These are phyloP conservation scores for Pipistrellus pygmaeus DNA, from an alignment of 2,797 vertebrate species.

Conservation along the genomic window DNA sequence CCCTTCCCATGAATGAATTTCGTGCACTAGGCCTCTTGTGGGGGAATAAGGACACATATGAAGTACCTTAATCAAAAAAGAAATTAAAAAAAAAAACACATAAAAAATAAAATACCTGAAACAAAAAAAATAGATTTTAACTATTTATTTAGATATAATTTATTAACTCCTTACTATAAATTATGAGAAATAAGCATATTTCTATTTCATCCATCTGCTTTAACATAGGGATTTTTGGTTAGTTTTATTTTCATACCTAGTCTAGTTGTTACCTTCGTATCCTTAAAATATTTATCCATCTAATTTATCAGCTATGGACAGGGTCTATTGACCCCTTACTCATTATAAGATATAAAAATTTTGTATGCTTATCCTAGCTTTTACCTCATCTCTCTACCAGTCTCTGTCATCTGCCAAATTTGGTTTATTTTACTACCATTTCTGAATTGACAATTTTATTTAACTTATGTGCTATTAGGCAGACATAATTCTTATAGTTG, in stretches of 20 bases:
- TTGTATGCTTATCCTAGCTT: background rate
- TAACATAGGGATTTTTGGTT: background rate
- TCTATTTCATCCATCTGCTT: background rate
- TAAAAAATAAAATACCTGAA: too few relatives aligned
- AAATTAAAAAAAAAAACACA: too few relatives aligned
- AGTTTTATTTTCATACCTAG: conserved; percentile 23
- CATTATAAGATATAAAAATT: conserved; percentile 10
- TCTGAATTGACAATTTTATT: conserved; percentile 11
- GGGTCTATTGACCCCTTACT: background rate
- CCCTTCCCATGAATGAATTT: too few relatives aligned
- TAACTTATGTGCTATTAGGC: background rate
- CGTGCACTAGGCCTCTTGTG: too few relatives aligned
- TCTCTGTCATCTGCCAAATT: background rate
- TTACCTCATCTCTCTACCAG: background rate
- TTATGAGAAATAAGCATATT: background rate
- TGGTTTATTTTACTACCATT: background rate
- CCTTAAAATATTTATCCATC: background rate
- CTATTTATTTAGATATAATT: conserved; percentile 36
- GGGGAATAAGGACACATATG: too few relatives aligned
- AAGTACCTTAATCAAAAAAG: too few relatives aligned
- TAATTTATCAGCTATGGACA: conserved; percentile 21
- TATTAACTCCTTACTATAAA: conserved; percentile 24
- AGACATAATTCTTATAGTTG: background rate
- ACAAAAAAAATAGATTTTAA: background rate
- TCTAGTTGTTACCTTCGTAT: conserved; percentile 27